phyloP scores from a whole-genome alignment of 2,888 invertebrate species.

The Gari tellinella region DNA sequence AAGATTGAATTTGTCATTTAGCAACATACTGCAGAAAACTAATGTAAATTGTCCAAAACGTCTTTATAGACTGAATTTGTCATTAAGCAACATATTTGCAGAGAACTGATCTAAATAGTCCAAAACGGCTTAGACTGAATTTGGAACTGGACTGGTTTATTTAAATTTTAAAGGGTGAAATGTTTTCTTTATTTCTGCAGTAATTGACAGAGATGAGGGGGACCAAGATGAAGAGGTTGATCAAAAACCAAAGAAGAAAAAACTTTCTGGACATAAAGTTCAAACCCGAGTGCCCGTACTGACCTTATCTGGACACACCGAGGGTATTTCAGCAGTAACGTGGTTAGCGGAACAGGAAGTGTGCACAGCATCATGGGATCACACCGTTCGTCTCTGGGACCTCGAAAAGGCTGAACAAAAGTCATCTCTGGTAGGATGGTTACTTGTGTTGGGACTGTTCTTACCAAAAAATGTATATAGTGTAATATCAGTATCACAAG shows the following conservation, averaged over 20 bases:
- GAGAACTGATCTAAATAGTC: too few species aligned
- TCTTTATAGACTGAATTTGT: too few species aligned
- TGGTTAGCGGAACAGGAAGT: slow-evolving; percentile 93
- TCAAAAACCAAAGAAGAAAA: slow-evolving; percentile 76
- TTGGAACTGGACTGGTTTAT: too few species aligned
- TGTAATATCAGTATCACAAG: too few species aligned
- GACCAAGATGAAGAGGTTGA: slow-evolving; percentile 72
- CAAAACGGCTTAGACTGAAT: too few species aligned
- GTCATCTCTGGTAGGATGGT: slow-evolving; percentile 88
- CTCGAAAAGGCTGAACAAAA: slow-evolving; percentile 92
- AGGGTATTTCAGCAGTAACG: slow-evolving; percentile 92
- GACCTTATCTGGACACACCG: slow-evolving; percentile 96
- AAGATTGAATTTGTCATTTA: too few species aligned
- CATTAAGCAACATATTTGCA: too few species aligned
- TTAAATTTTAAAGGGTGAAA: too few species aligned
- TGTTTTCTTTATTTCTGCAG: too few species aligned
- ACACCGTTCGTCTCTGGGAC: slow-evolving; percentile 97
- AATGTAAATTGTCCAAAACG: too few species aligned
- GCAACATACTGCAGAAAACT: too few species aligned
- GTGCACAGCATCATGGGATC: slow-evolving; percentile 97
- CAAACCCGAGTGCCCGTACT: slow-evolving; percentile 87
- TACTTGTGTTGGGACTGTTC: not conserved
- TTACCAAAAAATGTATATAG: too few species aligned
- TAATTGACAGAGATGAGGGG: slow-evolving; percentile 47
- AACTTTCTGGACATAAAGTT: slow-evolving; percentile 70